These are phyloP conservation scores for Leucophenga montana DNA, from an alignment of 2,888 invertebrate species.

Conservation along the genomic window DNA sequence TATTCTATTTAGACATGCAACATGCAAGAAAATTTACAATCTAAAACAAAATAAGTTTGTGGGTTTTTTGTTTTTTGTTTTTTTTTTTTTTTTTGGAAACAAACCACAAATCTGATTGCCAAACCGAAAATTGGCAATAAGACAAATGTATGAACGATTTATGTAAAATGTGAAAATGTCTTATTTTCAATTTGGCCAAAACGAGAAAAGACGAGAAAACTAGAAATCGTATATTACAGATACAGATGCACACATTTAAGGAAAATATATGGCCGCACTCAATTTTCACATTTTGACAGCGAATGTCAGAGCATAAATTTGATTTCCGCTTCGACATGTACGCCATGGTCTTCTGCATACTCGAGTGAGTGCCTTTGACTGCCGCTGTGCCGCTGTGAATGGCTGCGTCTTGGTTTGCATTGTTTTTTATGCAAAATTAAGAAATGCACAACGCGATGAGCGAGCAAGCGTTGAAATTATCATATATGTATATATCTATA, in stretches of 20 bases:
- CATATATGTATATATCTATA: too few relatives aligned
- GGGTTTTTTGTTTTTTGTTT: too few relatives aligned
- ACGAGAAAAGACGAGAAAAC: background rate
- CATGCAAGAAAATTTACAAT: too few relatives aligned
- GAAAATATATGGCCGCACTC: slow-evolving; percentile 49
- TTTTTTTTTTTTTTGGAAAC: too few relatives aligned
- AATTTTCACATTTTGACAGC: slow-evolving; percentile 66
- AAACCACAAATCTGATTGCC: background rate
- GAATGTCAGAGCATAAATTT: slow-evolving; percentile 63
- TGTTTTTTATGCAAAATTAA: slow-evolving; percentile 64
- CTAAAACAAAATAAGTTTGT: too few relatives aligned
- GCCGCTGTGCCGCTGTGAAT: background rate
- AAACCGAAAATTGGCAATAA: slow-evolving; percentile 2
- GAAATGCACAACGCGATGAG: slow-evolving; percentile 38
- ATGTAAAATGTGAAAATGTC: slow-evolving; percentile 17
- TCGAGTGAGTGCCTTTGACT: background rate
- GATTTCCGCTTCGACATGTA: slow-evolving; percentile 54
- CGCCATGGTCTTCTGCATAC: slow-evolving; percentile 41
- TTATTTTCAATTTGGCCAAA: slow-evolving; percentile 20
- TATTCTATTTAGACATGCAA: too few relatives aligned
- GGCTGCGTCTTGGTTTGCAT: slow-evolving; percentile 30
- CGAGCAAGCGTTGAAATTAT: slow-evolving; percentile 7
- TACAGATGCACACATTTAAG: background rate
- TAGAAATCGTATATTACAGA: background rate
- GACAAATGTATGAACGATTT: slow-evolving; percentile 5